Evolutionary conservation across 2,797 vertebrate species (phyloP).

Genomic region (Chiloscyllium punctatum): DNA sequence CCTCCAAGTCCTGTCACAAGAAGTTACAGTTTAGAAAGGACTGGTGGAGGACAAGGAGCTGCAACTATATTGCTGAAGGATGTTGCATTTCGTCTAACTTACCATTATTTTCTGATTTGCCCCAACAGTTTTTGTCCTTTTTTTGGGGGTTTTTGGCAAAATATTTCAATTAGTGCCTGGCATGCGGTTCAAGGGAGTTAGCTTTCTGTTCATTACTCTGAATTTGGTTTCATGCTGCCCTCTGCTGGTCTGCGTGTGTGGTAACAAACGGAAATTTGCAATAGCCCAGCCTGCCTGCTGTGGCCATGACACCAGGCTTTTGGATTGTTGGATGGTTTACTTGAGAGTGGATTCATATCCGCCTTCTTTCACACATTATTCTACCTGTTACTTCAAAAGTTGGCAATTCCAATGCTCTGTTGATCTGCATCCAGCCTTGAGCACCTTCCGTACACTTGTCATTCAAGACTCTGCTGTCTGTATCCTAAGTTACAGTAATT

Average conservation of each 20-base stretch:
- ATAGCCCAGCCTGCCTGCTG: background rate
- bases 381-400: background rate
- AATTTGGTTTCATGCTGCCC: slow-evolving; percentile 11
- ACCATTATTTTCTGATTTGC: background rate
- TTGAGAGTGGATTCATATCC: background rate
- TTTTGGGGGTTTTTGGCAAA: background rate
- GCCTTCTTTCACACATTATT: background rate
- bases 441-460: background rate
- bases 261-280: background rate
- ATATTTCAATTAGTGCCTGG: background rate
- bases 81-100: background rate
- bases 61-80: background rate
- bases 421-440: background rate
- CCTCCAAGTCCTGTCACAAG: no score
- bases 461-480: background rate
- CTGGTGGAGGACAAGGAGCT: background rate
- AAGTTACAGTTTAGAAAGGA: background rate
- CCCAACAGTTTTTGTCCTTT: background rate
- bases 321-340: background rate
- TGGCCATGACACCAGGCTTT: background rate
- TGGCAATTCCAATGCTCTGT: background rate
- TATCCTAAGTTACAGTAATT: background rate
- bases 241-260: background rate
- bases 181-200: background rate
- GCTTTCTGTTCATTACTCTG: no score